Evolutionary conservation across 2,888 invertebrate genomes (phyloP), one percentile per base, ranked within the genome.

Genomic region (Copidosoma aretas): DNA sequence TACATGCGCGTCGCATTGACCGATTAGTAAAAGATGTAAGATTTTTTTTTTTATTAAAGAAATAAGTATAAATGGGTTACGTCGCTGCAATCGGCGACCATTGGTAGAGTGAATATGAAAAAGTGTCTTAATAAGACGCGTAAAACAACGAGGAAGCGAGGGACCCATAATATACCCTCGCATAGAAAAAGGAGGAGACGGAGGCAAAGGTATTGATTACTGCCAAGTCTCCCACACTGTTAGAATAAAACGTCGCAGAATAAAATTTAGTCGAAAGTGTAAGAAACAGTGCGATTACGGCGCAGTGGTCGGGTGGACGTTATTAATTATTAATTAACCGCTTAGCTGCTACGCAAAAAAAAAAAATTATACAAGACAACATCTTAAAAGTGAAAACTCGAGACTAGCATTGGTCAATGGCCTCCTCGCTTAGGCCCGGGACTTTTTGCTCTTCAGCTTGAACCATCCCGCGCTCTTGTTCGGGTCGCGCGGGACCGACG

Each of bases 401-500:
- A 82, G 82, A 82, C 82, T 83, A 83, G 83, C 82, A 82, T 83
- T 82, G 77, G 79, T 81, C 78, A 80, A 82, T 82, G 82, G 81
- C 80, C 81, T 68, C 52, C 3, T 77, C 72, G 71, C 73, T 82
- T 76, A 83, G 77, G 82, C 79, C 73, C 82, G 80, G 75, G 81
- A 83, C 75, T 85, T 86, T 73, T 83, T 85, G 79, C 80, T 84
- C 77, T 87, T 90, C 77, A 89, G 81, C 80, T 89, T 90, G 78
- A 91, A 91, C 91, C 91, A 91, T 64, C 91, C 91, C 49, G 91
- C 90, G 71, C 89, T 89, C 81, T 91, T 90, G 77, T 88, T 89
- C 60, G 89, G 88, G 78, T 91, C 90, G 77, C 90, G 89, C 59
- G 91, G 91, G 87, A 91, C 91, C 10, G 91, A 91, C 58, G 90